Evolutionary conservation across 2,888 invertebrate species (phyloP), one percentile per base, ranked within the genome.

Genomic region (Ischnus inquisitorius): DNA sequence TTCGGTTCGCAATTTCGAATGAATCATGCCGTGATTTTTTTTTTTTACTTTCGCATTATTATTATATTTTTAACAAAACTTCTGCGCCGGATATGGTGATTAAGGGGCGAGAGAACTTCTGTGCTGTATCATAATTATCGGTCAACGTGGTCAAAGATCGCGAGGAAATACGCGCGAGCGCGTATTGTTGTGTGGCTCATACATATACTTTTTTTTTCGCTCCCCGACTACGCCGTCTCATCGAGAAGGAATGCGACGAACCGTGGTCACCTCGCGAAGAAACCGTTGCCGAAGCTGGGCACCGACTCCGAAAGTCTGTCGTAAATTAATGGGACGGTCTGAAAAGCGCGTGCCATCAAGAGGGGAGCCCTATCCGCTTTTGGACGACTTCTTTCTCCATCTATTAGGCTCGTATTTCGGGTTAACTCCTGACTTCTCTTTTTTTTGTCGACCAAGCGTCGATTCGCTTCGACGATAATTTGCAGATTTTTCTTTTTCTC

Each of bases 241-340:
- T 77, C 71, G 65, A 22, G 62, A 72, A 39, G 71, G 71, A 82
- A 82, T 81, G 76, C 54, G 64, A 64, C 69, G 76, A 76, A 81
- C 48, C 69, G 76, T 76, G 22, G 69, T 28, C 28, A 19, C 46
- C 57, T 57, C 46, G 76, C 43, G 69, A 76, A 76, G 54, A 64
- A 71, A 65, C 75, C 68, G 48, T 62, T 75, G 39, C 12, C 28
- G 43, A 54, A 34, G 39, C 54, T 34, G 41, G 51, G 48, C 51
- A 60, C 16, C 43, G 57, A 68, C 62, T 28, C 69, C 57, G 76
- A 76, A 46, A 71, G 46, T 76, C 62, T 46, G 76, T 62, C 57
- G 57, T 65, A 76, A 81, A 76, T 71, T 76, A 71, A 81, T 76
- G 65, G 65, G 51, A 22, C 46, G 64, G 43, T 60, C 64, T 57